Base-by-base conservation (phyloP, 2,888 invertebrate species). In the Hypomecis punctinalis region DNA sequence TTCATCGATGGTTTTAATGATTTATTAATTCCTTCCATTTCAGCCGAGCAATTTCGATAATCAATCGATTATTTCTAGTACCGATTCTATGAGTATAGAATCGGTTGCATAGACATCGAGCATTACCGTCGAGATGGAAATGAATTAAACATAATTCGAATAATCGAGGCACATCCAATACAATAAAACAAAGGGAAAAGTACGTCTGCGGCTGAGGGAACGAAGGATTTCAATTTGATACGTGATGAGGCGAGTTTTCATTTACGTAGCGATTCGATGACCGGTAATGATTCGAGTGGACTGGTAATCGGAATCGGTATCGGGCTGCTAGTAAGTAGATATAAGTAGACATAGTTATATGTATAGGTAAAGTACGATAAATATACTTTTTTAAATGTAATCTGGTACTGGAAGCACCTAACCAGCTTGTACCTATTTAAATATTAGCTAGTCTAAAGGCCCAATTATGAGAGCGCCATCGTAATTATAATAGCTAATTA, bases 201-300 rank as follows among this genome's bases (percentile, higher is more conserved):
- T 85, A 81, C 79, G 78, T 79, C 82, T 86, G 88, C 86, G 88
- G 88, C 87, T 82, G 86, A 83, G 85, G 86, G 85, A 85, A 86
- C 82, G 84, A 86, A 88, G 90, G 91, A 93, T 93, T 93, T 90
- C 93, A 93, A 93, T 93, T 91, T 90, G 88, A 91, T 90, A 93
- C 93, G 93, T 93, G 93, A 93, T 92, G 91, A 88, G 88, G 84
- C 87, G 86, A 86, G 88, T 87, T 90, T 91, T 90, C 89, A 90
- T 91, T 90, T 91, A 87, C 81, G 84, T 84, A 79, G 78, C 76
- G 78, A 80, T 80, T 79, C 81, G 83, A 82, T 81, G 82, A 76
- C 72, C 78, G 67, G 83, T 83, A 82, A 83, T 84, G 81, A 83
- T 76, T 75, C 75, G 69, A 73, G 76, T 72, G 72, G 67, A 63